phyloP scores from a whole-genome alignment of 2,113 vertebrate genomes.

The Mirza zaza region DNA sequence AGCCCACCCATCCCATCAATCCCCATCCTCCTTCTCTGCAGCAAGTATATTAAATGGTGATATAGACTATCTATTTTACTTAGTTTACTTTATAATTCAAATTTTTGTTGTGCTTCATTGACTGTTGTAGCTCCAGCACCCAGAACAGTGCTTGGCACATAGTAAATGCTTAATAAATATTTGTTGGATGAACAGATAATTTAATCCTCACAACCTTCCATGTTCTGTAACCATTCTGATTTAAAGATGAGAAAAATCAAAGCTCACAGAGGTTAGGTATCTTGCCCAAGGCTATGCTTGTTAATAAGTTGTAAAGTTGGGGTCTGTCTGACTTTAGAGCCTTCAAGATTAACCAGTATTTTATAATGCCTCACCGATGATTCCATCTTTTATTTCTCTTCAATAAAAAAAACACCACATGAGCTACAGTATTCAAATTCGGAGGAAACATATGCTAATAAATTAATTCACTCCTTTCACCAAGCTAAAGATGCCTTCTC shows the following conservation, averaged over 20 bases:
- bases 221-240: constrained; percentile 27
- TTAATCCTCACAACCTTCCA: neutral
- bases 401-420: neutral
- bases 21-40: neutral
- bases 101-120: neutral
- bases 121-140: neutral
- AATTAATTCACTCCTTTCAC: neutral
- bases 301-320: neutral
- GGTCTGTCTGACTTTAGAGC: neutral
- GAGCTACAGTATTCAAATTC: constrained; percentile 21
- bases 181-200: neutral
- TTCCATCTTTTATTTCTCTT: constrained; percentile 5
- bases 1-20: neutral
- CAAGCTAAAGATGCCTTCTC: constrained; percentile 35
- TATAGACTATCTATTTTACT: neutral
- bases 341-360: neutral
- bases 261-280: constrained; percentile 46
- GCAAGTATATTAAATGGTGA: neutral
- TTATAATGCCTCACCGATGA: neutral
- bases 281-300: neutral
- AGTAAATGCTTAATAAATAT: constrained; percentile 51
- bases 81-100: neutral
- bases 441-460: neutral
- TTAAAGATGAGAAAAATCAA: constrained; percentile 56
- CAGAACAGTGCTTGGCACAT: constrained; percentile 18